phyloP scores from a whole-genome alignment of 1,140 invertebrate genomes.

The Araneus ventricosus region DNA sequence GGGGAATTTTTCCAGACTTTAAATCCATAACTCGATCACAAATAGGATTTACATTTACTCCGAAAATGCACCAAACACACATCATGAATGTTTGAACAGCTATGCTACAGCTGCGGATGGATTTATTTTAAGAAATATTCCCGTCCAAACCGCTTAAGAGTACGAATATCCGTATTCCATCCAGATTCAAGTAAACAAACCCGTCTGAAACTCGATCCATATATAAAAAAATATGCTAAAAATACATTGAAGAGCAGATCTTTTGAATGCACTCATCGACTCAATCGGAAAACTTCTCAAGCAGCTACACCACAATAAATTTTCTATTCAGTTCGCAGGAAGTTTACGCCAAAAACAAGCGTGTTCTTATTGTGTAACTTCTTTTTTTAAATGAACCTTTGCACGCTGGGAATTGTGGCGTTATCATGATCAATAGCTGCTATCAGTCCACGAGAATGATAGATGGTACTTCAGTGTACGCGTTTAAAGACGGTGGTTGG shows the following conservation, averaged over 20 bases:
- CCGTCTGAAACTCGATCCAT: background rate
- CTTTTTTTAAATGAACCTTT: conserved; percentile 22
- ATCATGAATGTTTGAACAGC: background rate
- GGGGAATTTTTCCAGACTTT: background rate
- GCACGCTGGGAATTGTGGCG: background rate
- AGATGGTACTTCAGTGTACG: background rate
- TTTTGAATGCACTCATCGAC: background rate
- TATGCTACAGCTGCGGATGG: background rate
- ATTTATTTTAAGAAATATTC: background rate
- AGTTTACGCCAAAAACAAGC: conserved; percentile 36
- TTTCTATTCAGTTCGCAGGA: conserved; percentile 18
- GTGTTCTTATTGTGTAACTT: conserved; percentile 22
- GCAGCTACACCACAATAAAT: conserved; percentile 46
- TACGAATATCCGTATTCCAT: background rate
- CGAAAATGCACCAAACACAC: background rate
- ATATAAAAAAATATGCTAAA: background rate
- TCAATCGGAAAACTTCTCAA: background rate
- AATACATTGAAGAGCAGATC: background rate
- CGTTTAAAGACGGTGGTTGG: background rate
- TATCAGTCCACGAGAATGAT: conserved; percentile 44
- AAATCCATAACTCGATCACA: conserved; percentile 1
- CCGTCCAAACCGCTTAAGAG: background rate
- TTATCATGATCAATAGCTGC: conserved; percentile 56
- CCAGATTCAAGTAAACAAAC: background rate
- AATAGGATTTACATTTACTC: background rate